Evolutionary conservation across 2,797 vertebrate species (phyloP), one percentile per base, ranked within the genome.

Genomic region (Decapterus maruadsi): DNA sequence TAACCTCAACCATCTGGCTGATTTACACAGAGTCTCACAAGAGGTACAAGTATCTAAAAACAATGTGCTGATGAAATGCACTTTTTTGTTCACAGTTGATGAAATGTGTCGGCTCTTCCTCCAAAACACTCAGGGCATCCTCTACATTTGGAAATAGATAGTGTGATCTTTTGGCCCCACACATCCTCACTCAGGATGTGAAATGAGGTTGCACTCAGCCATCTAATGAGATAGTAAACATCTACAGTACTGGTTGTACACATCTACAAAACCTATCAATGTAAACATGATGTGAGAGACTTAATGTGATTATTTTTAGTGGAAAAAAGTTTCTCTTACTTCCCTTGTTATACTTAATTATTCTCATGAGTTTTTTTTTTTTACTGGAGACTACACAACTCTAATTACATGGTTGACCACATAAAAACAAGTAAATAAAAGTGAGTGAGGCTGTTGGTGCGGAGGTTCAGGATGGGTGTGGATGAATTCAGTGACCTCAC

Each of bases 1-100:
- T 57, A 97, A 97, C 90, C 94, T 88, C 57, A 96, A 95, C 84
- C 97, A 99, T 89, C 72, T 98, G 92, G 86, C 91, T 42, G 94
- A 94, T 89, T 92, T 98, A 73, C 95, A 87, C 72, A 92, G 56
- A 74, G 96, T 95, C 0, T 76, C 94, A 38, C 66, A 93, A 79
- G 90, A 75, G 95, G 97, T 99, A 87, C 61, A 60, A 72, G n/a
- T n/a, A 38, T 62, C 53, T 42, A 14, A 58, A 48, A 53, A 75
- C 40, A 64, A 68, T 48, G 60, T 63, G 36, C 63, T 38, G 8
- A 73, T 34, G 4, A 60, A 75, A 57, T 64, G 12, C n/a, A 48
- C 12, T n/a, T 34, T 62, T 51, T 48, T 50, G 51, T 73, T 77
- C 29, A 26, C 10, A 68, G 17, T 59, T 71, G 12, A 71, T 48